Evolutionary conservation across 2,888 invertebrate genomes (phyloP).

Genomic region (Sesamia inferens): DNA sequence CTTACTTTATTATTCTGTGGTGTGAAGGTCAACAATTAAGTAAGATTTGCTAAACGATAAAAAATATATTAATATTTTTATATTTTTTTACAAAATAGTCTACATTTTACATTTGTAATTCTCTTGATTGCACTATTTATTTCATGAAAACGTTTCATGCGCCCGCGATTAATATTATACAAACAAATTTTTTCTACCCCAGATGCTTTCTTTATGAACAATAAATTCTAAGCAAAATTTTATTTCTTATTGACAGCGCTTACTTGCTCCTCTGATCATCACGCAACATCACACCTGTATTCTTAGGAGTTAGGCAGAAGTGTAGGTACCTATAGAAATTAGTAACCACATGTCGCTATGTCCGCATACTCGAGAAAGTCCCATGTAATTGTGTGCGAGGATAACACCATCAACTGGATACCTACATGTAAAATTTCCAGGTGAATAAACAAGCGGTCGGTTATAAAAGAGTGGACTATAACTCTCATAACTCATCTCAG

Average conservation of each 20-base stretch:
- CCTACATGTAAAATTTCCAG: too few relatives aligned
- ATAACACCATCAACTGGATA: too few relatives aligned
- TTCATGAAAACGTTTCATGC: neutral
- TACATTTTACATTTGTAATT: neutral
- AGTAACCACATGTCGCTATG: too few relatives aligned
- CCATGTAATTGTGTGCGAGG: too few relatives aligned
- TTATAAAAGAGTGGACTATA: too few relatives aligned
- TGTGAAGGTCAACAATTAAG: slow-evolving; percentile 20
- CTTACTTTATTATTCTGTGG: neutral
- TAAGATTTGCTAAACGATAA: slow-evolving; percentile 14
- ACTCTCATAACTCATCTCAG: too few relatives aligned
- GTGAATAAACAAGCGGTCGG: too few relatives aligned
- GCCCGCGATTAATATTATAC: neutral
- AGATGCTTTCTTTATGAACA: neutral
- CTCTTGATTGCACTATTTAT: neutral
- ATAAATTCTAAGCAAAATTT: neutral
- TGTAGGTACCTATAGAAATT: too few relatives aligned
- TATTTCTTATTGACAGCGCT: neutral
- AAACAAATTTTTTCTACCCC: neutral
- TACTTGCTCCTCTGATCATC: neutral
- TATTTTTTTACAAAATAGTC: neutral
- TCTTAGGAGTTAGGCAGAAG: too few relatives aligned
- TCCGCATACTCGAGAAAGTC: too few relatives aligned
- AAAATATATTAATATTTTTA: too few relatives aligned
- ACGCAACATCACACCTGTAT: too few relatives aligned